Percentiles rank a stretch among this genome's conserved stretches.
Evolutionary conservation across 1,140 invertebrate genomes (phyloP).

Genomic region (Triops cancriformis): DNA sequence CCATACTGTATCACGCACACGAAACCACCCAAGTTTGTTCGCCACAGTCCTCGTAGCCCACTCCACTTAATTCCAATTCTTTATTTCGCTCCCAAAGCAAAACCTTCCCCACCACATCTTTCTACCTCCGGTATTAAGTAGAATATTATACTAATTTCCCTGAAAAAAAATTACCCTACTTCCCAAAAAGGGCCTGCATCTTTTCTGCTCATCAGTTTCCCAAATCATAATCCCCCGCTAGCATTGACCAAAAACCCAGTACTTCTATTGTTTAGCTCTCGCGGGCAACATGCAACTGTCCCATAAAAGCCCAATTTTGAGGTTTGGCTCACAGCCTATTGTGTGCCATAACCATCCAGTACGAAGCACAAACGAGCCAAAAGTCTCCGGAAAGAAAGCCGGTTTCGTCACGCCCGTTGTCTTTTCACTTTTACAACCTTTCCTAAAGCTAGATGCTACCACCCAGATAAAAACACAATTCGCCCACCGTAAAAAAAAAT

Average conservation of each 20-base stretch:
- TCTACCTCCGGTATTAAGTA: too few relatives aligned
- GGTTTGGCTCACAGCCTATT: constrained; percentile 5
- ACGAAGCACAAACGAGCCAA: neutral
- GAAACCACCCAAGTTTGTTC: too few relatives aligned
- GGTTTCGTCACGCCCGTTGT: neutral
- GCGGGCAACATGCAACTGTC: neutral
- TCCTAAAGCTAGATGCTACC: neutral
- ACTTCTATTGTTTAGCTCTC: neutral
- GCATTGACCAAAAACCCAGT: neutral
- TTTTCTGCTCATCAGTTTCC: neutral
- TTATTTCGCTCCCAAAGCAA: too few relatives aligned
- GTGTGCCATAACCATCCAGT: neutral
- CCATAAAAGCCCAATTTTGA: neutral
- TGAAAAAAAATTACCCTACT: too few relatives aligned
- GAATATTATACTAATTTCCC: too few relatives aligned
- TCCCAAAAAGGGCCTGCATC: too few relatives aligned
- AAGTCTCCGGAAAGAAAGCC: neutral
- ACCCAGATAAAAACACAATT: neutral
- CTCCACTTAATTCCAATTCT: too few relatives aligned
- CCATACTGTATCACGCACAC: too few relatives aligned
- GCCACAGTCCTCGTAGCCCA: too few relatives aligned
- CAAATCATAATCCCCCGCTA: neutral
- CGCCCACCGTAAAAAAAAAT: too few relatives aligned
- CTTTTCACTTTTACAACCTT: constrained; percentile 4
- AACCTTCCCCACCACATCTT: too few relatives aligned